phyloP scores from a whole-genome alignment of 2,113 vertebrate species.

The Australoheros scitulus region DNA sequence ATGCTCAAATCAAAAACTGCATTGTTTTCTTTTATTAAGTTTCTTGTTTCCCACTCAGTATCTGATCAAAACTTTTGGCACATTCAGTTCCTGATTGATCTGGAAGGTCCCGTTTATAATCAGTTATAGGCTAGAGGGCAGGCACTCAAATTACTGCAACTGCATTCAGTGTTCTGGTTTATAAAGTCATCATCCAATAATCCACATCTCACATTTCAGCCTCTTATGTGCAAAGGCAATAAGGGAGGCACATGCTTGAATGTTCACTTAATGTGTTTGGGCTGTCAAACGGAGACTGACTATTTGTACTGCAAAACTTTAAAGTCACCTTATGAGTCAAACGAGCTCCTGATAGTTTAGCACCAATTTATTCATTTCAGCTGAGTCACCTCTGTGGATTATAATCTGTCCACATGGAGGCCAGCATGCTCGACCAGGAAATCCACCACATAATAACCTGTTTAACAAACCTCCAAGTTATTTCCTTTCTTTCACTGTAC shows the following conservation, averaged over 20 bases:
- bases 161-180: background rate
- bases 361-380: background rate
- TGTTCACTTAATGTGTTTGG: background rate
- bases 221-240: background rate
- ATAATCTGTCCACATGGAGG: background rate
- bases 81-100: conserved; percentile 37
- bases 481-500: too few relatives aligned
- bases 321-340: too few relatives aligned
- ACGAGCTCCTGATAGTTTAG: background rate
- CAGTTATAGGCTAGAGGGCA: conserved; percentile 17
- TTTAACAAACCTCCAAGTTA: too few relatives aligned
- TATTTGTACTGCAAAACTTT: too few relatives aligned
- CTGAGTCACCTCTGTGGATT: background rate
- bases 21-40: background rate
- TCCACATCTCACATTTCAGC: background rate
- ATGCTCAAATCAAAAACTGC: conserved; percentile 3
- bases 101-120: conserved; percentile 5
- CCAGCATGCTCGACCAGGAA: background rate
- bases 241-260: background rate
- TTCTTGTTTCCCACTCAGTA: background rate
- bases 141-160: background rate
- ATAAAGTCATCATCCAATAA: background rate
- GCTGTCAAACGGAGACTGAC: too few relatives aligned
- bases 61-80: background rate
- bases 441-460: too few relatives aligned